Conservation (phyloP, 2,113 vertebrate species). For the Benthochromis sp. region DNA sequence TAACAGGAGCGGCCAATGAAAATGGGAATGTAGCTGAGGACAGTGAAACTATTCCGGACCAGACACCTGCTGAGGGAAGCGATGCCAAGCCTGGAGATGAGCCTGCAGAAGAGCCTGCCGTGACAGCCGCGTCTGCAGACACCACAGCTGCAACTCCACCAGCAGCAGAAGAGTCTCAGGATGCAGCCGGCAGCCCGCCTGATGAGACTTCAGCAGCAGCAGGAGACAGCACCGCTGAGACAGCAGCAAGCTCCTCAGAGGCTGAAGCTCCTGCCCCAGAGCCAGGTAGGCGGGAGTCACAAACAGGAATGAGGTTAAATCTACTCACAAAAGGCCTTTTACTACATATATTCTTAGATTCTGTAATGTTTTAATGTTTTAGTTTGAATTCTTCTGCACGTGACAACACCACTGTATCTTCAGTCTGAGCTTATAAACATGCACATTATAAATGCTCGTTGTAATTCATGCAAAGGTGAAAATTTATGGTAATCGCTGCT, state of each 20-base stretch:
- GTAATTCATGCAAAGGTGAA: neutral
- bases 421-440: neutral
- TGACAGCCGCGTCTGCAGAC: neutral
- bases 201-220: neutral
- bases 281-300: constrained; percentile 18
- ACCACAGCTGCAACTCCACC: neutral
- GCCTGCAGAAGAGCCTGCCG: constrained; percentile 6
- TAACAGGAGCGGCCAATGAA: constrained; percentile 48
- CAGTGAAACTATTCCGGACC: constrained; percentile 59
- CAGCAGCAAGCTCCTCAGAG: constrained; percentile 1
- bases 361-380: neutral
- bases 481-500: neutral
- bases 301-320: neutral
- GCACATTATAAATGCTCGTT: neutral
- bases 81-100: neutral
- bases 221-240: neutral
- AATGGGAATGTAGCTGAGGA: constrained; percentile 55
- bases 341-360: neutral
- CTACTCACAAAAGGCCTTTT: neutral
- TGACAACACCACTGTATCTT: neutral
- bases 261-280: constrained; percentile 19
- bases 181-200: neutral
- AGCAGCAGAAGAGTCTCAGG: neutral
- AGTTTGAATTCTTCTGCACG: neutral
- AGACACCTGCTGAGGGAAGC: neutral